Conservation (phyloP, 2,113 vertebrate species). For the Oncorhynchus tshawytscha region DNA sequence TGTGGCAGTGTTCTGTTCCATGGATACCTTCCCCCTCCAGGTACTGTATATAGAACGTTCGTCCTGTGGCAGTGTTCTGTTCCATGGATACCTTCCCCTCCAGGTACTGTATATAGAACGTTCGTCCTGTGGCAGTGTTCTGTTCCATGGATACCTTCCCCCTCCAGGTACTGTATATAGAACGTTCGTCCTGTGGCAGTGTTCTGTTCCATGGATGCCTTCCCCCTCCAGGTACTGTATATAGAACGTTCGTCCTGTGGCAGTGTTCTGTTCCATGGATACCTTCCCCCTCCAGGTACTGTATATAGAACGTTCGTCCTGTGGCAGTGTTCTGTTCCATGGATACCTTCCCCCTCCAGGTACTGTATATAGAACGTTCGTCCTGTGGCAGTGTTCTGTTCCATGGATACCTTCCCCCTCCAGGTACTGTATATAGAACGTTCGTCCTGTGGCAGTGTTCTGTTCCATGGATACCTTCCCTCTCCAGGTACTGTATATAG, state of each 20-base stretch:
- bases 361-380: not conserved
- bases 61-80: slow-evolving; percentile 95
- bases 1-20: slow-evolving; percentile 98
- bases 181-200: slow-evolving; percentile 83
- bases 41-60: slow-evolving; percentile 33
- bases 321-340: slow-evolving; percentile 96
- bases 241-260: slow-evolving; percentile 77
- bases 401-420: slow-evolving; percentile 94
- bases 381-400: slow-evolving; percentile 97
- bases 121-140: slow-evolving; percentile 90
- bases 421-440: slow-evolving; percentile 65
- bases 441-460: slow-evolving; percentile 90
- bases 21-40: slow-evolving; percentile 94
- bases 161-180: slow-evolving; percentile 78
- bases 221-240: slow-evolving; percentile 83
- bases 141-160: slow-evolving; percentile 96
- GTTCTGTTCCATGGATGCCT: slow-evolving; percentile 97
- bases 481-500: slow-evolving; percentile 85
- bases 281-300: slow-evolving; percentile 90
- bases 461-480: slow-evolving; percentile 96
- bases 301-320: slow-evolving; percentile 61
- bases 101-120: slow-evolving; percentile 65
- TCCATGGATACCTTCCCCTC: slow-evolving; percentile 97
- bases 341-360: slow-evolving; percentile 96
- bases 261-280: slow-evolving; percentile 96